Percentiles rank a stretch among this genome's conserved stretches.
Conservation (phyloP, 2,797 vertebrate species). For the Esox lucius region DNA sequence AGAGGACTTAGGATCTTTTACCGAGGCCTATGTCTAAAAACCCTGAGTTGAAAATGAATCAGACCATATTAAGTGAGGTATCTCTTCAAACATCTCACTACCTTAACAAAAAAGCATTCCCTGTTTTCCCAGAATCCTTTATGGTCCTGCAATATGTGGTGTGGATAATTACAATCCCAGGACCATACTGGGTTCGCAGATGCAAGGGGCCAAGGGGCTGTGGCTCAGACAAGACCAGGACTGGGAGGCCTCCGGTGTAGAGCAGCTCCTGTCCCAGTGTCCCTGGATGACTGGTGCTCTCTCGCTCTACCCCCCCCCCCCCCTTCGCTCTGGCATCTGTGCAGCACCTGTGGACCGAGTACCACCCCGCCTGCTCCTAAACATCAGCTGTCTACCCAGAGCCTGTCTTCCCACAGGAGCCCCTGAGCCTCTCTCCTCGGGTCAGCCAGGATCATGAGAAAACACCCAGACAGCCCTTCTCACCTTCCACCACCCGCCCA, state of each 20-base stretch:
- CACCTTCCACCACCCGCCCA: conserved; percentile 66
- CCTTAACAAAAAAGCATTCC: conserved; percentile 19
- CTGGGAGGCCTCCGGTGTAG: conserved; percentile 53
- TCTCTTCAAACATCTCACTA: conserved; percentile 19
- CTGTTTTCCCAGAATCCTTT: conserved; percentile 70
- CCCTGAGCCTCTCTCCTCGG: conserved; percentile 49
- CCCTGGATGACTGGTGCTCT: conserved; percentile 63
- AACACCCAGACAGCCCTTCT: conserved; percentile 70
- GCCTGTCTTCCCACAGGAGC: conserved; percentile 37
- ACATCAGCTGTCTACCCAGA: conserved; percentile 62
- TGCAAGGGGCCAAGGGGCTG: conserved; percentile 64
- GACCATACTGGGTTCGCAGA: conserved; percentile 77
- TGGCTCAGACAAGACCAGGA: conserved; percentile 64
- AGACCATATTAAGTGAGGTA: conserved; percentile 45
- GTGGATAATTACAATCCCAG: conserved; percentile 75
- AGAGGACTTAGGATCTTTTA: too few species aligned
- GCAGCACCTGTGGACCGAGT: conserved; percentile 76
- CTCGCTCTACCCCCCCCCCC: neutral
- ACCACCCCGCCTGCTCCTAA: conserved; percentile 54
- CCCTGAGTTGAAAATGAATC: conserved; percentile 16
- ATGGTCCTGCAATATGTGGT: conserved; percentile 70
- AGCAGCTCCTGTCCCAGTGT: conserved; percentile 46
- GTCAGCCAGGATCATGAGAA: conserved; percentile 78
- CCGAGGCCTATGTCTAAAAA: too few species aligned
- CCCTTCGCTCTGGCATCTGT: conserved; percentile 72